Percentiles rank a stretch among this genome's conserved stretches.
Evolutionary conservation across 2,113 vertebrate genomes (phyloP).

Genomic region (Eptesicus fuscus): DNA sequence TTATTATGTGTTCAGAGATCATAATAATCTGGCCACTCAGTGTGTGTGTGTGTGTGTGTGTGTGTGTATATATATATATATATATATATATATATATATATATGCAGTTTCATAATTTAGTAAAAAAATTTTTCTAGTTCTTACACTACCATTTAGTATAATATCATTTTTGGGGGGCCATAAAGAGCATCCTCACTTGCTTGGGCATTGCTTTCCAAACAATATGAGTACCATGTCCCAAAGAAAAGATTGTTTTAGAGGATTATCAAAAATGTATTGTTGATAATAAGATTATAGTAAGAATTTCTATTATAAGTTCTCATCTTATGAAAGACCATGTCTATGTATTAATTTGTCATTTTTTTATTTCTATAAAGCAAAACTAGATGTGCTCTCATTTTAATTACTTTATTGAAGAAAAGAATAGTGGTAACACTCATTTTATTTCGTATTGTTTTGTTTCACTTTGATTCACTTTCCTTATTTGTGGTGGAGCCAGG

Average conservation of each 20-base stretch:
- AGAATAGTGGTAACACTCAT: background rate
- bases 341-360: background rate
- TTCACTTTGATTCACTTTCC: background rate
- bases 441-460: background rate
- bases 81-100: background rate
- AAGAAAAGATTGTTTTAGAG: background rate
- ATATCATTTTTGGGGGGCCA: background rate
- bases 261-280: background rate
- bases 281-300: constrained; percentile 26
- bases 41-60: background rate
- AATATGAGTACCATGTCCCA: background rate
- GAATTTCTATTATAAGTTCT: background rate
- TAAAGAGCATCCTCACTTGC: background rate
- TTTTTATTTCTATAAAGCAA: background rate
- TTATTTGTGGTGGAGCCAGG: background rate
- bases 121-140: background rate
- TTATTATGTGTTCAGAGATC: too few species aligned
- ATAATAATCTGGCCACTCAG: too few species aligned
- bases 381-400: background rate
- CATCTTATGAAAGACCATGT: background rate
- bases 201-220: background rate
- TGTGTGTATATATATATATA: too few species aligned
- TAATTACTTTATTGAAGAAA: background rate
- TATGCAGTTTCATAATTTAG: background rate
- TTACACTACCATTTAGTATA: background rate